These are phyloP conservation scores for Seriola dumerili DNA, from an alignment of 2,113 vertebrate genomes.

Conservation along the genomic window DNA sequence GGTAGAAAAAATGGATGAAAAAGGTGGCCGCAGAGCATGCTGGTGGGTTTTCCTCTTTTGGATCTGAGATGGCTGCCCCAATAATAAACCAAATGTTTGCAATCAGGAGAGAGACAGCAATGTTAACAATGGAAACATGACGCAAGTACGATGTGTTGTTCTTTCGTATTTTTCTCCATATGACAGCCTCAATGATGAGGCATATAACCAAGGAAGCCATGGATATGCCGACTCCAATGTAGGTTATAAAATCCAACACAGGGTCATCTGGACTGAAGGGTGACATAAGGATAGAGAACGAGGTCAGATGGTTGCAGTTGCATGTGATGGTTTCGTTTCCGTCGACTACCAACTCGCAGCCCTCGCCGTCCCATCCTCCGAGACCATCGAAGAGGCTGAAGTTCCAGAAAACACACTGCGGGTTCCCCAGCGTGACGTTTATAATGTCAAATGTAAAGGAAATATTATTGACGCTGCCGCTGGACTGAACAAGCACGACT, in stretches of 20 bases:
- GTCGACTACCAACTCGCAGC: constrained; percentile 36
- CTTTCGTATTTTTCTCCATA: constrained; percentile 85
- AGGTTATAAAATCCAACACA: constrained; percentile 78
- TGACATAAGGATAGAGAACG: constrained; percentile 93
- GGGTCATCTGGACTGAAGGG: constrained; percentile 19
- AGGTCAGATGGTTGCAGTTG: constrained; percentile 89
- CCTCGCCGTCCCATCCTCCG: constrained; percentile 79
- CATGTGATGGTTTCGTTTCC: constrained; percentile 70
- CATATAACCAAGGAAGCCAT: constrained; percentile 86
- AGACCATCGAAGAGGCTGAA: constrained; percentile 67
- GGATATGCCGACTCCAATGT: constrained; percentile 87
- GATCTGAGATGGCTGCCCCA: constrained; percentile 48
- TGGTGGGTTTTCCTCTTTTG: accelerated
- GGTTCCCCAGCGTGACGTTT: constrained; percentile 57
- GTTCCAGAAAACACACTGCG: constrained; percentile 88
- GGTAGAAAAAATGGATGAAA: constrained; percentile 84
- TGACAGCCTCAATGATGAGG: constrained; percentile 83
- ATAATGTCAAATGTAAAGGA: constrained; percentile 82
- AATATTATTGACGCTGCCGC: constrained; percentile 57
- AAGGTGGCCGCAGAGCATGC: constrained; percentile 85
- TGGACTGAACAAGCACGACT: constrained; percentile 81
- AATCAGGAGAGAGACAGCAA: constrained; percentile 71
- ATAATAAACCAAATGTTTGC: constrained; percentile 81
- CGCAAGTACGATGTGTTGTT: constrained; percentile 86
- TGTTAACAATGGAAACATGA: constrained; percentile 84